Percentiles rank a stretch among this genome's conserved stretches.
These are phyloP conservation scores for Stenichneumon culpator DNA, from an alignment of 2,888 invertebrate genomes.

Conservation along the genomic window DNA sequence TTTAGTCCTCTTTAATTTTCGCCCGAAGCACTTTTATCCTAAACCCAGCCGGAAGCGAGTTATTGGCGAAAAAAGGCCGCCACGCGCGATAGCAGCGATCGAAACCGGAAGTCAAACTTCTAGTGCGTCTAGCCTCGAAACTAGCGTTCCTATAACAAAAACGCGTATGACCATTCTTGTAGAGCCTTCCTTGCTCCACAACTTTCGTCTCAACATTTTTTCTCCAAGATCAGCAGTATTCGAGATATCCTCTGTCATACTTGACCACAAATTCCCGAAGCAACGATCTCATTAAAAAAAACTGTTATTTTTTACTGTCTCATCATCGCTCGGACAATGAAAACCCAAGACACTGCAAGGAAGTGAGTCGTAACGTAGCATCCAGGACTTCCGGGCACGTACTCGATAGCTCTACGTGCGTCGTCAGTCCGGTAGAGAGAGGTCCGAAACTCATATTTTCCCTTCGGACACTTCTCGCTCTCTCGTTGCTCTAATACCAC, in stretches of 20 bases:
- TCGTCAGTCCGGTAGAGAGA: slow-evolving; percentile 52
- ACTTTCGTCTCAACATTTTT: not conserved
- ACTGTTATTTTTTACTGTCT: not conserved
- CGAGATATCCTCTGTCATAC: not conserved
- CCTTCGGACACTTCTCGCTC: slow-evolving; percentile 48
- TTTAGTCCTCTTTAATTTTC: not conserved
- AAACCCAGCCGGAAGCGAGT: not conserved
- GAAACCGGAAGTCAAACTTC: not conserved
- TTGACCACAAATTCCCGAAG: not conserved
- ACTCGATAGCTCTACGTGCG: slow-evolving; percentile 57
- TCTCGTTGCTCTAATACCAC: slow-evolving; percentile 49
- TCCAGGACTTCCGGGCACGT: slow-evolving; percentile 64
- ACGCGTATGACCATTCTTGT: not conserved
- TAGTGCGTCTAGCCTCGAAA: not conserved
- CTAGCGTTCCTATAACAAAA: not conserved
- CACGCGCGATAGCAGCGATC: not conserved
- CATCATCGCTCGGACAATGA: slow-evolving; percentile 25
- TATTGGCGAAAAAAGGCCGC: not conserved
- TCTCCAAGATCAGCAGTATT: not conserved
- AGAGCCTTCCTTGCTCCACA: not conserved
- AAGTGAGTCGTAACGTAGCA: slow-evolving; percentile 59
- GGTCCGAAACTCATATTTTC: slow-evolving; percentile 44
- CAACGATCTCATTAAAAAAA: slow-evolving; percentile 1
- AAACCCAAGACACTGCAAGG: slow-evolving; percentile 39
- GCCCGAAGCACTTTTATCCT: not conserved